phyloP scores from a whole-genome alignment of 2,113 vertebrate genomes.

The Pyrgilauda ruficollis region DNA sequence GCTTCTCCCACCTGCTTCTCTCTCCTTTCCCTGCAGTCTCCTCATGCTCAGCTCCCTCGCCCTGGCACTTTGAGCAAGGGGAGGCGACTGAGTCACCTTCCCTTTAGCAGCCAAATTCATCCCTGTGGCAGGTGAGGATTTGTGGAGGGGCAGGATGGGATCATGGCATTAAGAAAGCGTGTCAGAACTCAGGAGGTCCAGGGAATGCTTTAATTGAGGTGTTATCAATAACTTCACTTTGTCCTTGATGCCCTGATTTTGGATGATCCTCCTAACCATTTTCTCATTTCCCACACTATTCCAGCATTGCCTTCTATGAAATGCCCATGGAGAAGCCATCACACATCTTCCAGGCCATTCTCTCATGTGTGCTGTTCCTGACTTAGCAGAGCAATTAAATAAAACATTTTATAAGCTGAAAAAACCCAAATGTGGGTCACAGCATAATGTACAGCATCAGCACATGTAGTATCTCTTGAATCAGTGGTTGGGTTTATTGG shows the following conservation, averaged over 20 bases:
- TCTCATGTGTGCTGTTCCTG: background rate
- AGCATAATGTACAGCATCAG: background rate
- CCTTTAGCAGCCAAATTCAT: background rate
- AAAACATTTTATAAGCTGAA: background rate
- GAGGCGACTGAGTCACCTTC: background rate
- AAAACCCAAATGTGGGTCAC: constrained; percentile 34
- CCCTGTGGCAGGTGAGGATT: background rate
- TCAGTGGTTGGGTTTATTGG: constrained; percentile 32
- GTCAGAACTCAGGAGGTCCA: background rate
- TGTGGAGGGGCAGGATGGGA: background rate
- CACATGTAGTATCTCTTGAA: constrained; percentile 38
- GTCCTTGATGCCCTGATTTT: background rate
- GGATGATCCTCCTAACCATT: background rate
- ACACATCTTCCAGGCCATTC: fast-evolving
- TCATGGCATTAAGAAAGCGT: background rate
- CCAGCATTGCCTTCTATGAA: background rate
- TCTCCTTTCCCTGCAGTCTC: fast-evolving
- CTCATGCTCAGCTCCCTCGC: background rate
- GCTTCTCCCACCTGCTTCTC: too few species aligned
- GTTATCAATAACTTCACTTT: background rate
- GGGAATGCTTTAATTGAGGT: fast-evolving
- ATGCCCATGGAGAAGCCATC: background rate
- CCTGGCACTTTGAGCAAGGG: background rate
- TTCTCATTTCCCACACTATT: background rate
- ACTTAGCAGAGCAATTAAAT: background rate